These are phyloP conservation scores for Enteromius radiatus DNA, from an alignment of 2,797 vertebrate genomes.

Conservation along the genomic window DNA sequence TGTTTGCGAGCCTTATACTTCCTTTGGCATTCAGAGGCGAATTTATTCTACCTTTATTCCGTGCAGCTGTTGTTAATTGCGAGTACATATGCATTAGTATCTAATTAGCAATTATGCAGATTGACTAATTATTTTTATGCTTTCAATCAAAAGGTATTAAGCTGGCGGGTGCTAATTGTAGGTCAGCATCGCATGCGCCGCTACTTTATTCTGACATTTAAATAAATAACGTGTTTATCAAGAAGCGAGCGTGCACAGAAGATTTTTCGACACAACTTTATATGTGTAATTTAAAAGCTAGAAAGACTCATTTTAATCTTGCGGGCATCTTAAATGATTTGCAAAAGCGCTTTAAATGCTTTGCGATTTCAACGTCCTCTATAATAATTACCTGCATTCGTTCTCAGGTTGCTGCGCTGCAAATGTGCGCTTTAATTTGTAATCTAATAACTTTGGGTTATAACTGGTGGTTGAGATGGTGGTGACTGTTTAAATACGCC, in stretches of 20 bases:
- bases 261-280: constrained; percentile 16
- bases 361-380: constrained; percentile 69
- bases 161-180: constrained; percentile 22
- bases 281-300: not conserved
- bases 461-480: constrained; percentile 72
- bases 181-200: constrained; percentile 31
- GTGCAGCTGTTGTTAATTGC: constrained; percentile 36
- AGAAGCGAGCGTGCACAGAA: not conserved
- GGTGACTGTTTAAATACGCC: constrained; percentile 74
- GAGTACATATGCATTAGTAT: constrained; percentile 40
- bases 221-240: constrained; percentile 19
- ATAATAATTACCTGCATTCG: constrained; percentile 78
- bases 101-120: constrained; percentile 52
- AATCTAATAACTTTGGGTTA: constrained; percentile 77
- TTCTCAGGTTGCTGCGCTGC: constrained; percentile 68
- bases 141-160: constrained; percentile 50
- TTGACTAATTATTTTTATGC: constrained; percentile 48
- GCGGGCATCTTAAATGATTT: constrained; percentile 66
- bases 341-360: constrained; percentile 70
- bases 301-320: constrained; percentile 53
- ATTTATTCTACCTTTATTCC: constrained; percentile 25
- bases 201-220: constrained; percentile 24
- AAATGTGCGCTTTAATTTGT: constrained; percentile 78
- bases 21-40: constrained; percentile 13
- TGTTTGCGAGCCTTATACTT: not conserved